These are phyloP conservation scores for Arion vulgaris DNA, from an alignment of 1,140 invertebrate species.

Conservation along the genomic window DNA sequence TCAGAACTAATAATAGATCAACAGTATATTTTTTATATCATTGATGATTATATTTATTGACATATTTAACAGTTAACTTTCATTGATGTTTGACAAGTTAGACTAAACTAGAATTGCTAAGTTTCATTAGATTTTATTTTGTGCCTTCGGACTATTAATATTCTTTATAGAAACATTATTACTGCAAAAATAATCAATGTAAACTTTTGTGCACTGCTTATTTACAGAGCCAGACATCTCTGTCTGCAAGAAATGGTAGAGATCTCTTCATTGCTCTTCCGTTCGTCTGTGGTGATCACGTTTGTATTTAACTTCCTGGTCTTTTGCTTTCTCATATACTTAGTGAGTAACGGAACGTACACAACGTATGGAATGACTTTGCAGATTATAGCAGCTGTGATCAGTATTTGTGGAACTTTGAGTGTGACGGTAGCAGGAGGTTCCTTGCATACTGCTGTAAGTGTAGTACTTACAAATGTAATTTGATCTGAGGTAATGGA, in stretches of 20 bases:
- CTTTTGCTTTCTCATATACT: slow-evolving; percentile 1
- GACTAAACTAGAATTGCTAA: too few relatives aligned
- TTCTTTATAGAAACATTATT: too few relatives aligned
- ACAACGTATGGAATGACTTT: background rate
- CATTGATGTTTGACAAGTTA: too few relatives aligned
- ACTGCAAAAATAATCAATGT: too few relatives aligned
- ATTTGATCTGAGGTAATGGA: too few relatives aligned
- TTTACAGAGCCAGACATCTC: background rate
- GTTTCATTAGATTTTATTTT: background rate
- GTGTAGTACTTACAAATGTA: too few relatives aligned
- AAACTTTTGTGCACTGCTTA: background rate
- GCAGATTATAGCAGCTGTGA: background rate
- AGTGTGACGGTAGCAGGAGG: background rate
- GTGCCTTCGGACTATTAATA: too few relatives aligned
- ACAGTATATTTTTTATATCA: too few relatives aligned
- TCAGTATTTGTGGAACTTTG: background rate
- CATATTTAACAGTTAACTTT: too few relatives aligned
- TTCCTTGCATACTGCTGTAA: background rate
- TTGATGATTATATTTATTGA: too few relatives aligned
- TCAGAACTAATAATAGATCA: too few relatives aligned
- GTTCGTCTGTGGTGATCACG: background rate
- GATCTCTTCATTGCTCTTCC: background rate
- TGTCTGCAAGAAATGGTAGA: background rate
- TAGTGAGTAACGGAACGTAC: background rate
- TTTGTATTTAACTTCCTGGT: background rate